Evolutionary conservation across 2,797 vertebrate species (phyloP).

Genomic region (Meda fulgida): DNA sequence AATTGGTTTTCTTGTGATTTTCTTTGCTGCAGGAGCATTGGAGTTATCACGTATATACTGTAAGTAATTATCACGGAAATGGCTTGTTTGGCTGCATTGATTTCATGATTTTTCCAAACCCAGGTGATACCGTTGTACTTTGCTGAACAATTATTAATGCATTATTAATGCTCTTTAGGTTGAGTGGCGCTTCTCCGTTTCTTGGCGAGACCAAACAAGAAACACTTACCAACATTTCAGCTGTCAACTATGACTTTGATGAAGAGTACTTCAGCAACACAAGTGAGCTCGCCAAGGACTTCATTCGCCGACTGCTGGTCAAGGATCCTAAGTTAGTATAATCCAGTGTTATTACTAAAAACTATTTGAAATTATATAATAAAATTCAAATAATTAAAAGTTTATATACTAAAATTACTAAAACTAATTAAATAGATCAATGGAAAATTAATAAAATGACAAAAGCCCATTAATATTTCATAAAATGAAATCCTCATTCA

Average conservation of each 20-base stretch:
- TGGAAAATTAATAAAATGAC: neutral
- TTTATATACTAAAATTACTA: neutral
- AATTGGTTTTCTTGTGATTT: conserved; percentile 29
- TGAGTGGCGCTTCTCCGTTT: conserved; percentile 95
- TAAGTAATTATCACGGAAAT: conserved; percentile 74
- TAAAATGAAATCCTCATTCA: neutral
- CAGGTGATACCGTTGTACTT: neutral
- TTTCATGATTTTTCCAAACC: neutral
- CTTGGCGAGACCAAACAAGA: conserved; percentile 97
- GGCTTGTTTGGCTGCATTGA: neutral
- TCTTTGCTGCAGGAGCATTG: conserved; percentile 88
- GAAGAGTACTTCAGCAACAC: conserved; percentile 97
- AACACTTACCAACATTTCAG: conserved; percentile 96
- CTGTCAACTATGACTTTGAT: conserved; percentile 95
- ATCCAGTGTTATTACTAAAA: conserved; percentile 9
- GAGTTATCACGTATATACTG: conserved; percentile 98
- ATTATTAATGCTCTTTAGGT: conserved; percentile 68
- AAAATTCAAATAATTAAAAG: neutral
- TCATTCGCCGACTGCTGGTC: conserved; percentile 93
- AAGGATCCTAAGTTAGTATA: conserved; percentile 93
- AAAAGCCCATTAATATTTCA: neutral
- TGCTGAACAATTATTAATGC: neutral
- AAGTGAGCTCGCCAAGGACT: conserved; percentile 97
- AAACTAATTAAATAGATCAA: neutral
- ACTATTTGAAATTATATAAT: neutral